phyloP scores from a whole-genome alignment of 2,888 invertebrate species.

The Julus scanicus region DNA sequence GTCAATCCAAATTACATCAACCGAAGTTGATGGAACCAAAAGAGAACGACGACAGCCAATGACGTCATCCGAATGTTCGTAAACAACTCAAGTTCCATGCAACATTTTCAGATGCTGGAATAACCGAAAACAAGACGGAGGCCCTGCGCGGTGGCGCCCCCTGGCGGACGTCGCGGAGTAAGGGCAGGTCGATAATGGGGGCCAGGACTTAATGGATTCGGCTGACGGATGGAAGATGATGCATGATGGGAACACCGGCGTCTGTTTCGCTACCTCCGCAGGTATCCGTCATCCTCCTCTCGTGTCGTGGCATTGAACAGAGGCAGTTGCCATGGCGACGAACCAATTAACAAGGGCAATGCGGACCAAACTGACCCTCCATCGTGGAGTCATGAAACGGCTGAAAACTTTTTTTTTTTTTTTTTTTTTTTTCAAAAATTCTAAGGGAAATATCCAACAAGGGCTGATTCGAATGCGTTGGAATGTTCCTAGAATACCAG shows the following conservation, averaged over 20 bases:
- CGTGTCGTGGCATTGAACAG: background rate
- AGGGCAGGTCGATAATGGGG: background rate
- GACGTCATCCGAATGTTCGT: background rate
- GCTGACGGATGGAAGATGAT: background rate
- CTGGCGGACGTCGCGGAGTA: background rate
- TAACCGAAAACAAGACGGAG: background rate
- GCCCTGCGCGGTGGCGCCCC: background rate
- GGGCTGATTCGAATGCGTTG: too few relatives aligned
- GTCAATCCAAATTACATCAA: background rate
- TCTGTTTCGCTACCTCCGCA: slow-evolving; percentile 13
- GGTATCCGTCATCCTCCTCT: background rate
- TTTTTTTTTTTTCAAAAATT: too few relatives aligned
- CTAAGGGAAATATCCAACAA: too few relatives aligned
- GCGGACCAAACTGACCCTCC: too few relatives aligned
- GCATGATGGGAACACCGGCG: background rate
- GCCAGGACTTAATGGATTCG: background rate
- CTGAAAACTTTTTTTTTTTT: too few relatives aligned
- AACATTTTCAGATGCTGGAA: too few relatives aligned
- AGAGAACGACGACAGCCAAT: too few relatives aligned
- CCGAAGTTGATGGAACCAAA: background rate
- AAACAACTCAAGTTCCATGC: too few relatives aligned
- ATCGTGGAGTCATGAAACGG: too few relatives aligned
- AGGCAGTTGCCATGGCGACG: background rate
- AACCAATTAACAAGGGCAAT: too few relatives aligned
- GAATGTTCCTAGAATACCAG: too few relatives aligned